Evolutionary conservation across 2,797 vertebrate species (phyloP).

Genomic region (Staurois parvus): DNA sequence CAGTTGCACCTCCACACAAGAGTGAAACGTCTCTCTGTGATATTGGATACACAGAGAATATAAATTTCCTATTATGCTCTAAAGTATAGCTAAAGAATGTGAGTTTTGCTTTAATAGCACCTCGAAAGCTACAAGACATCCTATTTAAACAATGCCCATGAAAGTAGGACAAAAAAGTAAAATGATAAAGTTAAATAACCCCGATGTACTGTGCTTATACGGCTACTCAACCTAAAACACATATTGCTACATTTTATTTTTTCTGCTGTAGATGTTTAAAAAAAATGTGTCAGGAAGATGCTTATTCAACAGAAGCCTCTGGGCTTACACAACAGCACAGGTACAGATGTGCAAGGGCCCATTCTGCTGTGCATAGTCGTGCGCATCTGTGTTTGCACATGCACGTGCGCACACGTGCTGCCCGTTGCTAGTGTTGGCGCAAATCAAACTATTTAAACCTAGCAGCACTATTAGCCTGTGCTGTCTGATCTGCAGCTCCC

Average conservation of each 20-base stretch:
- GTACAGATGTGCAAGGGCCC: no score
- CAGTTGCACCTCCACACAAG: slow-evolving; percentile 64
- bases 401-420: no score
- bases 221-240: background rate
- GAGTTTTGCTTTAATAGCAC: slow-evolving; percentile 43
- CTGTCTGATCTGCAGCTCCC: no score
- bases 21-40: slow-evolving; percentile 73
- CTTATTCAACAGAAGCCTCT: no score
- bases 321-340: no score
- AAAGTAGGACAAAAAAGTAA: background rate
- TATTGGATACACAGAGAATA: slow-evolving; percentile 64
- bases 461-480: no score
- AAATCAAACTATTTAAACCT: no score
- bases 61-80: slow-evolving; percentile 56
- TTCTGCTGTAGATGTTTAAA: background rate
- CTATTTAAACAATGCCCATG: slow-evolving; percentile 33
- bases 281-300: no score
- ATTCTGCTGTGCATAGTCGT: no score
- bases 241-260: background rate
- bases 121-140: slow-evolving; percentile 35
- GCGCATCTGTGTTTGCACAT: no score
- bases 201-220: background rate
- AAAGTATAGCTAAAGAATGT: slow-evolving; percentile 52
- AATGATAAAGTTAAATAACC: slow-evolving; percentile 5
- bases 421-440: no score